Evolutionary conservation across 2,888 invertebrate species (phyloP), one percentile per base, ranked within the genome.

Genomic region (Dicranocentrus wangi): DNA sequence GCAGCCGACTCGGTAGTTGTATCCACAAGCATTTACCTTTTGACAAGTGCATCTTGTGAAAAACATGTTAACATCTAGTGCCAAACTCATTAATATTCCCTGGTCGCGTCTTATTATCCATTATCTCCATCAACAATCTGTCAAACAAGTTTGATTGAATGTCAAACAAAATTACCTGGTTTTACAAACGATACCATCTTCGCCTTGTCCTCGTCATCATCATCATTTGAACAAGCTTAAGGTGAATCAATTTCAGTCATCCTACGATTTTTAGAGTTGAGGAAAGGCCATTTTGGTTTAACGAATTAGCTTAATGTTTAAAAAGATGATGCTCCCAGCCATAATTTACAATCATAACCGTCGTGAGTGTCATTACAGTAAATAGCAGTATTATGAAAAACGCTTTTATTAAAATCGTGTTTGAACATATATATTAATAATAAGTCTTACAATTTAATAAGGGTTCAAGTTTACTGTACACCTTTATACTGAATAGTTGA

Each of bases 101-200:
- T 2, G 2, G 8, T 19, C 19, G 19, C 51, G 8, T n/a, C 1
- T 8, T 51, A 17, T 51, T 2, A 51, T n/a, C 8, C n/a, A 17
- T 15, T 17, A 2, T 51, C 8, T 51, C 19, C n/a, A 17, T 1
- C n/a, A 10, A 25, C 7, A 21, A 23, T 23, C 25, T 25, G 13
- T 23, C 55, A 55, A 23, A 47, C 5, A 10, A 5, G 25, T 21
- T 55, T 23, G 25, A 55, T 25, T 51, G 3, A 53, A 55, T 25
- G 3, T 55, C 25, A n/a, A n/a, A 55, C 15, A 23, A 13, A 55
- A 55, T 55, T 55, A 55, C 55, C 55, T 55, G 55, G 55, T 55
- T 25, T 10, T 25, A 55, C 10, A 25, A 55, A 23, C 23, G 55
- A 23, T 25, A 55, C 25, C 55, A 55, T 55, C 55, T 55, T 55